Evolutionary conservation across 2,888 invertebrate species (phyloP), one percentile per base, ranked within the genome.

Genomic region (Petrolisthes manimaculis): DNA sequence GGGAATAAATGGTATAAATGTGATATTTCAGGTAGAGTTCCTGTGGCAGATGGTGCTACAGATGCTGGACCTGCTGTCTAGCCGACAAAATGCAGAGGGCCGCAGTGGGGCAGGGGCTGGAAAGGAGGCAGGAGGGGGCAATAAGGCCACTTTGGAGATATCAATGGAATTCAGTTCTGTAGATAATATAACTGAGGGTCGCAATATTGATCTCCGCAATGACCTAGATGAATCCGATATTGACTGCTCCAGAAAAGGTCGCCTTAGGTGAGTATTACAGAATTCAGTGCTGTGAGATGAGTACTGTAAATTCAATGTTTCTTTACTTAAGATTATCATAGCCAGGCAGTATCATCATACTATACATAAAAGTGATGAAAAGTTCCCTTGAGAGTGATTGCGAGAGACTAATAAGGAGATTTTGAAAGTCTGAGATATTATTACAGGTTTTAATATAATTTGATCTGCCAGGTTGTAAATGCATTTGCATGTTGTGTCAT

Each of bases 1-100:
- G 37, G 37, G 37, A 37, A 37, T 37, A 37, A 37, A 37, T 37
- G 37, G 37, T 37, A 37, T 37, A 67, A 55, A 77, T 61, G 51
- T 82, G 37, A 37, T 37, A 4, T 86, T 37, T 9, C 87, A 91
- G 91, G 95, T 97, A 53, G 96, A 97, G 93, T 94, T 93, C 92
- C 92, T 94, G 6, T 93, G 93, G 92, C 92, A 92, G 61, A 92
- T 93, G 88, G 93, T 93, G 4, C 92, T 92, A 83, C 92, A 93
- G 92, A 93, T 93, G 79, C 91, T 93, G 71, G 93, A 93, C 80
- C 90, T 93, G 71, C 91, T 93, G 24, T 92, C 92, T 14, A 93
- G 92, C 87, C 92, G 93, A 91, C 93, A 92, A 93, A 83, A 75
- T 56, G 51, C 88, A 24, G 85, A 84, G 51, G 85, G 82, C 9